Base-by-base conservation (phyloP, 2,888 invertebrate species). In the Amblyjoppa proteus region DNA sequence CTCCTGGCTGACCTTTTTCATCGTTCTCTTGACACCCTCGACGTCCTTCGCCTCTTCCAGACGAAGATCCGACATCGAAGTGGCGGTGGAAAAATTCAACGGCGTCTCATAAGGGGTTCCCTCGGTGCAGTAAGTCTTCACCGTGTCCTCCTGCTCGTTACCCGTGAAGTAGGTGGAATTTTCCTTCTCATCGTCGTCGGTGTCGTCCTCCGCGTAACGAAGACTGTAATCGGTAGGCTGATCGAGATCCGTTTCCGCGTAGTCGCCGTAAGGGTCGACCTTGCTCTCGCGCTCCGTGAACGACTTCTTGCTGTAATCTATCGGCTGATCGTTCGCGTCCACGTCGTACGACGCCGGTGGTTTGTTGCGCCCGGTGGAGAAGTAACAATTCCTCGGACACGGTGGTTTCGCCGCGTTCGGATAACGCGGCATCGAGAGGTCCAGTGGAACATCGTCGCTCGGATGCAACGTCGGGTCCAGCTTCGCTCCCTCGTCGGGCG, bases 201-300 rank as follows among this genome's bases (percentile, higher is more conserved):
- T 96, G 91, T 97, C 97, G 89, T 97, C 97, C 93, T 98, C 98
- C 0, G 97, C 97, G 93, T 98, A 99, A 38, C 98, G 96, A 81
- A 98, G 94, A 88, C 98, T 98, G 92, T 98, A 99, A 94, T 99
- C 97, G 0, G 98, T 98, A 0, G 98, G 98, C 93, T 98, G 98
- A 93, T 98, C 98, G 73, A 98, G 94, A 94, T 98, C 98, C 0
- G 98, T 98, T 94, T 98, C 98, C 61, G 98, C 97, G 93, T 97
- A 97, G 92, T 97, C 96, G 1, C 96, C 96, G 81, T 93, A 94
- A 25, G 92, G 83, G 83, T 92, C 91, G 0, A 91, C 90, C 82
- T 94, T 92, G 7, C 89, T 82, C 28, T 91, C 89, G 11, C 88
- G 90, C 73, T 92, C 89, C 3, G 89, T 85, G 77, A 90, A 91